Conservation (phyloP, 1,140 invertebrate genomes). For the Plectrocnemia conspersa region DNA sequence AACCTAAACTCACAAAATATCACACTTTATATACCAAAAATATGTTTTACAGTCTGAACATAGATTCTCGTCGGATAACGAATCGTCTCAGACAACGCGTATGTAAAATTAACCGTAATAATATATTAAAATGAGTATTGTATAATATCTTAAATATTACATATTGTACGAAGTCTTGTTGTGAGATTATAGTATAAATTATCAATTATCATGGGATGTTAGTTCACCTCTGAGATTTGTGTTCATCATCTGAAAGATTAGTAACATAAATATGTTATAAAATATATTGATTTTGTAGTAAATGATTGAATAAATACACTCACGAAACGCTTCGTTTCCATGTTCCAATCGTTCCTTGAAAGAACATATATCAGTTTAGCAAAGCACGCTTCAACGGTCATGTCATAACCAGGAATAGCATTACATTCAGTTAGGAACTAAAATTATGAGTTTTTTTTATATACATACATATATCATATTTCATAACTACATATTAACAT, state of each 20-base stretch:
- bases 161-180: no score
- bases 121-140: no score
- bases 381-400: conserved; percentile 92
- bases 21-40: no score
- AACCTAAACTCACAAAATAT: no score
- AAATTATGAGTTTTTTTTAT: conserved; percentile 24
- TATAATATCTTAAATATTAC: no score
- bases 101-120: no score
- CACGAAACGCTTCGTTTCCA: conserved; percentile 60
- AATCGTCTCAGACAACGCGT: no score
- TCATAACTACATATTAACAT: background rate
- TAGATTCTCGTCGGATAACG: no score
- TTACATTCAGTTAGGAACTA: conserved; percentile 59
- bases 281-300: conserved; percentile 9
- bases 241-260: conserved; percentile 71
- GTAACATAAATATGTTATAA: conserved; percentile 20
- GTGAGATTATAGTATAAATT: no score
- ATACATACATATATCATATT: background rate
- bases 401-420: conserved; percentile 85
- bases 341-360: conserved; percentile 72
- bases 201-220: no score
- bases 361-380: conserved; percentile 90
- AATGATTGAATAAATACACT: background rate
- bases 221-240: conserved; percentile 64
- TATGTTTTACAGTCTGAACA: no score